Evolutionary conservation across 2,113 vertebrate genomes (phyloP), one percentile per base, ranked within the genome.

Genomic region (Neopipo cinnamomea): DNA sequence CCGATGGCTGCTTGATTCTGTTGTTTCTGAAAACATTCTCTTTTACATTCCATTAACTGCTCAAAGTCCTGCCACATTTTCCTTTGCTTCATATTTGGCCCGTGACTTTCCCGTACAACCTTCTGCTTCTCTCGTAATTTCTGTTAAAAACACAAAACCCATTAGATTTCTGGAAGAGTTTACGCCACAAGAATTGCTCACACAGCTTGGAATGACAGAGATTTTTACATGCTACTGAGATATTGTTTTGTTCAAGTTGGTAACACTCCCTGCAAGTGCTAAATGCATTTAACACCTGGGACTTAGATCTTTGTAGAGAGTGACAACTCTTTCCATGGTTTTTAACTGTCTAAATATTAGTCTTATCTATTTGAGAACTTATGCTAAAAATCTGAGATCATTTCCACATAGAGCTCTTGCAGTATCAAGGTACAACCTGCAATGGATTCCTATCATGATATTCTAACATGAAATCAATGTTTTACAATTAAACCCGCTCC

Each of bases 21-120:
- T 23, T 98, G 98, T 94, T 98, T 98, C 75, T 98, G 97, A 95
- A 99, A 99, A 96, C 99, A 99, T 91, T 98, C 98, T 78, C 95
- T 99, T 97, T 99, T 99, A 96, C 99, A 99, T 95, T 99, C 98
- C 98, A 99, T 98, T 94, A 99, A 96, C 75, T 98, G 97, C 95
- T 99, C 98, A 56, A 99, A 98, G 97, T 99, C 99, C n/a, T 97
- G 97, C 99, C 99, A 99, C 99, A 99, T 98, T 97, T 98, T 99
- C 73, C 98, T 98, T 98, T 99, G 99, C 97, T 99, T 99, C 99
- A 99, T 99, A 95, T 99, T 99, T 27, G 97, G 97, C 14, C 97
- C 97, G 8, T 99, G 99, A 95, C 97, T 99, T 97, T 99, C 99
- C 94, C 98, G 97, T 61, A 99, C 98, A 67, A 96, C 91, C 95